phyloP scores from a whole-genome alignment of 1,140 invertebrate genomes.

The Bombus balteatus region DNA sequence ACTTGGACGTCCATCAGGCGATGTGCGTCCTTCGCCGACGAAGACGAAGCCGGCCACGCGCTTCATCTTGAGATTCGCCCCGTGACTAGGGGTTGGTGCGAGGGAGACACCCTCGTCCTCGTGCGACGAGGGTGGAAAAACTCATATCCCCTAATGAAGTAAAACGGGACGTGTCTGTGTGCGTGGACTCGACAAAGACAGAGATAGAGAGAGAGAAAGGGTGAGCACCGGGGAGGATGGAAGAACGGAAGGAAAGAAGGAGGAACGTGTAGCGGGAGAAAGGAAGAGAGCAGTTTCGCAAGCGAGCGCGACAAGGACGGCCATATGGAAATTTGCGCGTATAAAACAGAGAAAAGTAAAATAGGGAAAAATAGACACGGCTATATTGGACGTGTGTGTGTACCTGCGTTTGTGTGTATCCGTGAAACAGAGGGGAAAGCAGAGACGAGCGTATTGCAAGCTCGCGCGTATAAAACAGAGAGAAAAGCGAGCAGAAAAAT shows the following conservation, averaged over 20 bases:
- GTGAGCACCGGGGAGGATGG: neutral
- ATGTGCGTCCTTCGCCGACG: conserved; percentile 18
- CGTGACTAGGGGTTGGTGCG: conserved; percentile 30
- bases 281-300: neutral
- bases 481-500: too few relatives aligned
- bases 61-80: conserved; percentile 44
- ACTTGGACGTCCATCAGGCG: neutral
- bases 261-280: neutral
- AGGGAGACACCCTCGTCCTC: conserved; percentile 38
- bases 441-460: neutral
- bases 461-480: neutral
- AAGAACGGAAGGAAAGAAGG: neutral
- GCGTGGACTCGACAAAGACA: neutral
- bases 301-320: neutral
- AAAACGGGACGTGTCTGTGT: conserved; percentile 60
- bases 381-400: neutral
- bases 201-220: neutral
- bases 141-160: conserved; percentile 75
- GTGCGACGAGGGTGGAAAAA: conserved; percentile 68
- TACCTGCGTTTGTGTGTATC: too few relatives aligned
- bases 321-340: neutral
- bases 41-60: conserved; percentile 25
- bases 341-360: neutral
- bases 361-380: neutral
- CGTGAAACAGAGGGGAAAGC: neutral